phyloP scores from a whole-genome alignment of 2,113 vertebrate genomes.

The Eretmochelys imbricata region DNA sequence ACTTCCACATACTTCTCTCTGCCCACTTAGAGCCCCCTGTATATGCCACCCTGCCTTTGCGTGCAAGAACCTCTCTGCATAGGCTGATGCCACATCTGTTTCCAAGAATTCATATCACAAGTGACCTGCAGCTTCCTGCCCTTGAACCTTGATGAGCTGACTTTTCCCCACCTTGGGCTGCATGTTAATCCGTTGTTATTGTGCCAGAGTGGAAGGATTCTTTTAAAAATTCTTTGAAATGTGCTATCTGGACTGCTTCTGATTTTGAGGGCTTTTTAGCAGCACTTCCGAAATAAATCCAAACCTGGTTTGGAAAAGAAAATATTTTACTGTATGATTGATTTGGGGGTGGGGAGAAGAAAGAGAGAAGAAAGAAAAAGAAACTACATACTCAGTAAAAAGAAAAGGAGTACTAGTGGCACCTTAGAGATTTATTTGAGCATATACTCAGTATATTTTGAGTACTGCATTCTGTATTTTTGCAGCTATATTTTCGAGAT shows the following conservation, averaged over 20 bases:
- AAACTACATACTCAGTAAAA: constrained; percentile 69
- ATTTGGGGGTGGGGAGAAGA: background rate
- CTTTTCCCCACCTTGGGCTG: rapidly evolving
- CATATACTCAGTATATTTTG: constrained; percentile 75
- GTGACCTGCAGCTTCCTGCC: rapidly evolving
- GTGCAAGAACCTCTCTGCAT: background rate
- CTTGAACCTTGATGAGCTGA: background rate
- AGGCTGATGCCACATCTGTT: background rate
- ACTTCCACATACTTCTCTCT: background rate
- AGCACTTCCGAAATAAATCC: constrained; percentile 54
- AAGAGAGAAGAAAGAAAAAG: constrained; percentile 24
- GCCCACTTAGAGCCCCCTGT: background rate
- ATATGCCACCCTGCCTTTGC: background rate
- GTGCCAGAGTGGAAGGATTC: background rate
- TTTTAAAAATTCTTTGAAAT: constrained; percentile 60
- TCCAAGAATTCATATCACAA: background rate
- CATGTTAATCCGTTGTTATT: background rate
- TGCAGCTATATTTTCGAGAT: constrained; percentile 84
- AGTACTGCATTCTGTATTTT: constrained; percentile 82
- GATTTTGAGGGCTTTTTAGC: constrained; percentile 18
- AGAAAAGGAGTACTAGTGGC: too few relatives aligned
- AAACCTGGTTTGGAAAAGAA: constrained; percentile 51
- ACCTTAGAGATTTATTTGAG: too few relatives aligned
- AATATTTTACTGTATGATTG: constrained; percentile 38
- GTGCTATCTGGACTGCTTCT: constrained; percentile 23